Percentiles rank a stretch among this genome's conserved stretches.
Evolutionary conservation across 2,888 invertebrate genomes (phyloP).

Genomic region (Mamestra brassicae): DNA sequence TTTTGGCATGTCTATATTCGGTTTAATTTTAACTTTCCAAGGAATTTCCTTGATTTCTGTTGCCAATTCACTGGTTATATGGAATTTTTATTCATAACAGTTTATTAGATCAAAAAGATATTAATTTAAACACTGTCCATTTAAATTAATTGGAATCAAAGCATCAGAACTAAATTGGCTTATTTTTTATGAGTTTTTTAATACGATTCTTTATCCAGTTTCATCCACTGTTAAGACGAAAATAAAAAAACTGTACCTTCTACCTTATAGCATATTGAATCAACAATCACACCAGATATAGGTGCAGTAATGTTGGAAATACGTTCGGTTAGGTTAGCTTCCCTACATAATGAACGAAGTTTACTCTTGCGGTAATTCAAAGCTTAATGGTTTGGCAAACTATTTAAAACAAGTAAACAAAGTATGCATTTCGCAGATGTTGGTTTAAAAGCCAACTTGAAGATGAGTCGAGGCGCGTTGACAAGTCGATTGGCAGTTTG

Average conservation of each 20-base stretch:
- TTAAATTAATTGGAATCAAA: slow-evolving; percentile 35
- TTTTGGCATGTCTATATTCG: slow-evolving; percentile 46
- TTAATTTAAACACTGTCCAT: slow-evolving; percentile 23
- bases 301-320: slow-evolving; percentile 6
- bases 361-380: slow-evolving; percentile 70
- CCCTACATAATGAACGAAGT: slow-evolving; percentile 32
- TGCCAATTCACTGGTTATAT: slow-evolving; percentile 17
- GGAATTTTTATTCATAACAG: slow-evolving; percentile 1
- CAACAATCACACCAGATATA: neutral
- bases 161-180: slow-evolving; percentile 70
- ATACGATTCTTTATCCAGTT: slow-evolving; percentile 72
- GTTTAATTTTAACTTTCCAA: slow-evolving; percentile 22
- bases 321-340: slow-evolving; percentile 7
- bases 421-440: slow-evolving; percentile 79
- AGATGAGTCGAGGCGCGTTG: slow-evolving; percentile 77
- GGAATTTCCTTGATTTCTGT: slow-evolving; percentile 23
- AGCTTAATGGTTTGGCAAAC: slow-evolving; percentile 81
- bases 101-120: slow-evolving; percentile 11
- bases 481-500: slow-evolving; percentile 86
- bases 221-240: neutral
- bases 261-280: slow-evolving; percentile 1
- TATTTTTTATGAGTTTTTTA: slow-evolving; percentile 75
- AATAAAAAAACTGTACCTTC: neutral
- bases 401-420: slow-evolving; percentile 79
- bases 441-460: slow-evolving; percentile 76